Conservation (phyloP, 2,113 vertebrate genomes). For the Labeo rohita region DNA sequence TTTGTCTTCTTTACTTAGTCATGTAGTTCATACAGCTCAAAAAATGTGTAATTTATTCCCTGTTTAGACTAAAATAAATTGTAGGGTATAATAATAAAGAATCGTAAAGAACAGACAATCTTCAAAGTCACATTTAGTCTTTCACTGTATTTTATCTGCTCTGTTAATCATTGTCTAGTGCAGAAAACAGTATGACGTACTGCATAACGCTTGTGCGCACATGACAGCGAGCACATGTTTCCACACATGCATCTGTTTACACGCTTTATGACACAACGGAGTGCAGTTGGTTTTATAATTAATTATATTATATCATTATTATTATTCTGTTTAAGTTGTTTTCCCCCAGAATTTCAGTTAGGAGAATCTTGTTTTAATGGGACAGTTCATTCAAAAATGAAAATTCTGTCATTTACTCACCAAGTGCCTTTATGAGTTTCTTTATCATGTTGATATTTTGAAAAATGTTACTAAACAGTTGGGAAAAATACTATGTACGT, state of each 20-base stretch:
- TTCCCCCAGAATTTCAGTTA: background rate
- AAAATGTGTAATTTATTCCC: background rate
- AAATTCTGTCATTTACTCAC: background rate
- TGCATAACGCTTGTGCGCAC: conserved; percentile 1
- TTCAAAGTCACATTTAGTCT: background rate
- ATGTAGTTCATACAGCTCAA: background rate
- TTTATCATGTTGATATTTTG: background rate
- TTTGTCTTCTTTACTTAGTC: background rate
- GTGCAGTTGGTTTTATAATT: background rate
- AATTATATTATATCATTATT: background rate
- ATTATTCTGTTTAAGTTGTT: background rate
- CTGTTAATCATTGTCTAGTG: conserved; percentile 29
- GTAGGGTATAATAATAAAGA: background rate
- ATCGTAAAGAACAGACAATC: background rate
- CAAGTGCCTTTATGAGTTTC: background rate
- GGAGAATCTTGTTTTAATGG: background rate
- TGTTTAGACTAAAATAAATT: background rate
- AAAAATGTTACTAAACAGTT: background rate
- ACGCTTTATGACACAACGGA: background rate
- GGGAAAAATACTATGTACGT: background rate
- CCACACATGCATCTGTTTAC: conserved; percentile 26
- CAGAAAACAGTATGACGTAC: background rate
- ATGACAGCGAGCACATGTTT: background rate
- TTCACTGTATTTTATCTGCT: background rate
- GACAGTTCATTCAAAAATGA: too few species aligned